These are phyloP conservation scores for Cristatella mucedo DNA, from an alignment of 2,888 invertebrate species.

Conservation along the genomic window DNA sequence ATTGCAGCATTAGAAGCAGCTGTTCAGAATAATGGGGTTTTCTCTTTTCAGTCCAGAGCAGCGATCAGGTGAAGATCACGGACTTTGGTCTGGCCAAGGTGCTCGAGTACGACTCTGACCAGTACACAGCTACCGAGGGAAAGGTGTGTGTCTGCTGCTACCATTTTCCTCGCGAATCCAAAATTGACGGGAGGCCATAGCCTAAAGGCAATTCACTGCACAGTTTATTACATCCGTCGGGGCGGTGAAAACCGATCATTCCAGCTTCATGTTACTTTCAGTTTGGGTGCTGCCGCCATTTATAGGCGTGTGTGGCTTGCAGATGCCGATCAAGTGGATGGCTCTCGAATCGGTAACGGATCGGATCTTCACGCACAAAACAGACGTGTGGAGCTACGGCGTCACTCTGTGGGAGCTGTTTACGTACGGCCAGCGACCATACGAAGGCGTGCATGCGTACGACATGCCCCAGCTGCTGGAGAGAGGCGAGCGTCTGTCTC, in stretches of 20 bases:
- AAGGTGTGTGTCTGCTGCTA: constrained; percentile 49
- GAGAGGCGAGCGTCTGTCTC: constrained; percentile 78
- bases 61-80: constrained; percentile 81
- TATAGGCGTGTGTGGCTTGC: no score
- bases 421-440: constrained; percentile 83
- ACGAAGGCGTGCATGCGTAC: constrained; percentile 73
- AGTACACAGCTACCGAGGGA: constrained; percentile 86
- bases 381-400: constrained; percentile 95
- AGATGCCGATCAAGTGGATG: constrained; percentile 96
- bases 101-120: constrained; percentile 78
- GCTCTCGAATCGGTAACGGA: constrained; percentile 92
- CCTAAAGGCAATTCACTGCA: no score
- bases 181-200: no score
- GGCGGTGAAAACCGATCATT: no score
- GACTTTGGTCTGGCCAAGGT: constrained; percentile 95
- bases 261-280: no score
- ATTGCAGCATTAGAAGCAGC: no score
- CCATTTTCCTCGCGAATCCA: no score
- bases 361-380: constrained; percentile 87
- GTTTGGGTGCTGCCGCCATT: no score
- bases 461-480: constrained; percentile 83
- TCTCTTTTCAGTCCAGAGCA: constrained; percentile 57
- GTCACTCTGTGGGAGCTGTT: constrained; percentile 95
- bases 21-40: no score
- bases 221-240: no score